Conservation (phyloP, 2,888 invertebrate species). For the Drosophila testacea region DNA sequence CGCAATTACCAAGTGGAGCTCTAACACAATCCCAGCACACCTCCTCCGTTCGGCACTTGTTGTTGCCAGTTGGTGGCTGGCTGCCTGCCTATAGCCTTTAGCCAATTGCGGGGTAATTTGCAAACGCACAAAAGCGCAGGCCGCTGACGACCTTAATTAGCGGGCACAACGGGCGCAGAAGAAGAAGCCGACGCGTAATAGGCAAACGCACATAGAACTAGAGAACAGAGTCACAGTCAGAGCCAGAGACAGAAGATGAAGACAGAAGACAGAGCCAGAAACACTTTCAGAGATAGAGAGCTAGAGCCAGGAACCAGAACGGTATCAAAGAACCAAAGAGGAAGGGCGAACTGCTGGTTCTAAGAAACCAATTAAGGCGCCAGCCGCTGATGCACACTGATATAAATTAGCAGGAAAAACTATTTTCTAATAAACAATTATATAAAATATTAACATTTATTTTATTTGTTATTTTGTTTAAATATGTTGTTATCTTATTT, state of each 20-base stretch:
- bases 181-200: slow-evolving; percentile 45
- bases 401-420: neutral
- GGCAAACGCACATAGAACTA: slow-evolving; percentile 61
- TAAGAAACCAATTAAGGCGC: slow-evolving; percentile 78
- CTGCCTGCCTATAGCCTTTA: slow-evolving; percentile 29
- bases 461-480: neutral
- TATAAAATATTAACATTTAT: neutral
- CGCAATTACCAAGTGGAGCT: slow-evolving; percentile 65
- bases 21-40: slow-evolving; percentile 6
- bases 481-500: neutral
- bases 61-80: slow-evolving; percentile 1
- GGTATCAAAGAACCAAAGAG: slow-evolving; percentile 39
- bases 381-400: slow-evolving; percentile 57
- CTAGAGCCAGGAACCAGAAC: slow-evolving; percentile 42
- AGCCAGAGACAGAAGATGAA: too few relatives aligned
- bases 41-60: slow-evolving; percentile 14
- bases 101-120: slow-evolving; percentile 77
- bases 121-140: slow-evolving; percentile 73
- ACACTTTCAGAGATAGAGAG: slow-evolving; percentile 10
- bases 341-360: slow-evolving; percentile 68
- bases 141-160: slow-evolving; percentile 81
- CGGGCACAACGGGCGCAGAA: slow-evolving; percentile 53
- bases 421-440: neutral
- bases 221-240: slow-evolving; percentile 14
- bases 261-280: slow-evolving; percentile 17